Conservation (phyloP, 2,888 invertebrate genomes). For the Phymatocera aterrima region DNA sequence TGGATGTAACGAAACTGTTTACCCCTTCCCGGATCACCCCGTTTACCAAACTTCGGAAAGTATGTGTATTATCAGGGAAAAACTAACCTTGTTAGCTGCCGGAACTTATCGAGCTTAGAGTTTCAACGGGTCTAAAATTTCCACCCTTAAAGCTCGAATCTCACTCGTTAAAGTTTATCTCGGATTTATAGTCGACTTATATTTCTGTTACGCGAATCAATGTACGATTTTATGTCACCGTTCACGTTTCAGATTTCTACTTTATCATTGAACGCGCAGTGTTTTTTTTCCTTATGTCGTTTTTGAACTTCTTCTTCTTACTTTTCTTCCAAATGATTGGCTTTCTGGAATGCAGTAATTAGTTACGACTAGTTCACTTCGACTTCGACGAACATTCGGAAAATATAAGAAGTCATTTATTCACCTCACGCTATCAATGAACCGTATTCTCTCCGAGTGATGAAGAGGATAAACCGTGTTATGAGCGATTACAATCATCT, state of each 20-base stretch:
- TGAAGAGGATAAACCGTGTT: not conserved
- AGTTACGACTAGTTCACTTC: too few species aligned
- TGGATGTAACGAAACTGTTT: not conserved
- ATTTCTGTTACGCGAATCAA: not conserved
- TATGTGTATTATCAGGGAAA: slow-evolving; percentile 26
- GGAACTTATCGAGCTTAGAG: slow-evolving; percentile 57
- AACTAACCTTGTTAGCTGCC: slow-evolving; percentile 36
- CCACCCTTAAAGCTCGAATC: slow-evolving; percentile 39
- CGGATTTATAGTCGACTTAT: not conserved
- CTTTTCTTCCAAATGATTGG: not conserved
- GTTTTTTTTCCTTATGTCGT: too few species aligned
- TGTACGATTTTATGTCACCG: not conserved
- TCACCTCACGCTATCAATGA: too few species aligned
- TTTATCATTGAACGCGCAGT: not conserved
- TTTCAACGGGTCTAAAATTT: slow-evolving; percentile 58
- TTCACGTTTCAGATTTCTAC: not conserved
- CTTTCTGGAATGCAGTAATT: too few species aligned
- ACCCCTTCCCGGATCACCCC: not conserved
- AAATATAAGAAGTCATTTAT: too few species aligned
- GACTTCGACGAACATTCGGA: too few species aligned
- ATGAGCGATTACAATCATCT: not conserved
- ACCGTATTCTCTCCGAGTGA: not conserved
- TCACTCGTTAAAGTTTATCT: slow-evolving; percentile 36
- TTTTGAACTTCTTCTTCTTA: not conserved
- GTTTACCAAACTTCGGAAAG: slow-evolving; percentile 1